Evolutionary conservation across 2,797 vertebrate species (phyloP).

Genomic region (Xiphorhynchus erythropygius): DNA sequence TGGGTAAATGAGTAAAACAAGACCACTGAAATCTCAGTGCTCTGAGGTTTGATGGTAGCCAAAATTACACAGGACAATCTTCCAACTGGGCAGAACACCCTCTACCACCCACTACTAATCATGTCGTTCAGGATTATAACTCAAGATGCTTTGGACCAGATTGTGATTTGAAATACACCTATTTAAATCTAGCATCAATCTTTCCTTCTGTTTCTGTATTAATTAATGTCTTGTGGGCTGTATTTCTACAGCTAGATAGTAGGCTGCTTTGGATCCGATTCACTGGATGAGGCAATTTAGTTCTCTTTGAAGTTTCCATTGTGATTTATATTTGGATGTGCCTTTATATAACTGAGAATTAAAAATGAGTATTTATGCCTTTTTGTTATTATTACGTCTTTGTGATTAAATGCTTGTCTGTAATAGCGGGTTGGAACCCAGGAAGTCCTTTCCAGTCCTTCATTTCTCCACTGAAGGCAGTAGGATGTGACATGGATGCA

Average conservation of each 20-base stretch:
- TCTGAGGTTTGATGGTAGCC: not conserved
- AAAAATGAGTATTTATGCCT: not conserved
- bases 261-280: constrained; percentile 50
- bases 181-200: constrained; percentile 50
- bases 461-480: not conserved
- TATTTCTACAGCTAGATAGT: constrained; percentile 1
- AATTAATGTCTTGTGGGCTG: constrained; percentile 49
- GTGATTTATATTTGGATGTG: constrained; percentile 58
- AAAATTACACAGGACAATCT: not conserved
- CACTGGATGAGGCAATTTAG: constrained; percentile 41
- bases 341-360: constrained; percentile 39
- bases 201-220: constrained; percentile 39
- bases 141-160: constrained; percentile 16
- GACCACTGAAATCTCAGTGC: not conserved
- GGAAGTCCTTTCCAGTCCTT: not conserved
- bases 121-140: not conserved
- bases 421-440: not conserved
- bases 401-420: constrained; percentile 8
- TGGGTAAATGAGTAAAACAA: not conserved
- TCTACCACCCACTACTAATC: not conserved
- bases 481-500: not conserved
- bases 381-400: not conserved
- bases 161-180: constrained; percentile 7
- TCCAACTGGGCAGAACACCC: not conserved
- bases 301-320: constrained; percentile 57